phyloP scores from a whole-genome alignment of 2,113 vertebrate genomes.

The Oceanites oceanicus region DNA sequence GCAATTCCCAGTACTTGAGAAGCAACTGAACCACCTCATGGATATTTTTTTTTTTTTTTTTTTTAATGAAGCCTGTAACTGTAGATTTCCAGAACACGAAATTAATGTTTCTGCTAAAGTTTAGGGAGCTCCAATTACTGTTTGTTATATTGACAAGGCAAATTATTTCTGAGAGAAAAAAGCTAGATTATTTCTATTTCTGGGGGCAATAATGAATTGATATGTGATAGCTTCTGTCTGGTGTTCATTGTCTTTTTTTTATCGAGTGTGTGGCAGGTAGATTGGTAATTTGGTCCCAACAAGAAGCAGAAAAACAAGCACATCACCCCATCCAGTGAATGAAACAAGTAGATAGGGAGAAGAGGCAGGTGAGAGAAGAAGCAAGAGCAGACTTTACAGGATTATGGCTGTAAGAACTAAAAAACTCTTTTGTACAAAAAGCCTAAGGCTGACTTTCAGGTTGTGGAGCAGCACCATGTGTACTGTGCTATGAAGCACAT shows the following conservation, averaged over 20 bases:
- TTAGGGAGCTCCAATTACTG: background rate
- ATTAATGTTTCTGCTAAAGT: background rate
- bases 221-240: background rate
- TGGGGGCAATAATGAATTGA: background rate
- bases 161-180: background rate
- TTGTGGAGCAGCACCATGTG: rapidly evolving
- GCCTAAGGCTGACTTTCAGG: background rate
- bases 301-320: background rate
- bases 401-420: background rate
- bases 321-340: background rate
- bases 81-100: background rate
- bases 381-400: background rate
- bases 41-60: too few relatives aligned
- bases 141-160: background rate
- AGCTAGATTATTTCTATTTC: background rate
- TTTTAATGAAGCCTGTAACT: background rate
- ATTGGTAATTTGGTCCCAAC: background rate
- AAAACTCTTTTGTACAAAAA: background rate
- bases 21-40: background rate
- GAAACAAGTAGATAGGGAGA: background rate
- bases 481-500: background rate
- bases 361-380: background rate
- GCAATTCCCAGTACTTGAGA: background rate
- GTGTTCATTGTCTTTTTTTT: background rate
- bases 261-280: background rate